Evolutionary conservation across 2,113 vertebrate genomes (phyloP).

Genomic region (Sitta europaea): DNA sequence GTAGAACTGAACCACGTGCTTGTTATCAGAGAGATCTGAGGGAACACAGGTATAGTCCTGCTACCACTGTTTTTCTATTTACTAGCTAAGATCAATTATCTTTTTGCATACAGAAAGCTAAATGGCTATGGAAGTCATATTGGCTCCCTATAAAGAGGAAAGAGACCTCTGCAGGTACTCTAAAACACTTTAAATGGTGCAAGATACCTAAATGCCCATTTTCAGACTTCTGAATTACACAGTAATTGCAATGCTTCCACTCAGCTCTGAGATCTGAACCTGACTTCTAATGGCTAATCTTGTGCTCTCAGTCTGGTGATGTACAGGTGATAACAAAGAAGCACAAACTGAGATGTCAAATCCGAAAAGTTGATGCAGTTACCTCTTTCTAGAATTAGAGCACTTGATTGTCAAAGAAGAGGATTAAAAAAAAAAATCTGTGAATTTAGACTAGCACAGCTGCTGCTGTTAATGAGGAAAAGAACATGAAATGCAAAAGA

Average conservation of each 20-base stretch:
- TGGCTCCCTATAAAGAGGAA: background rate
- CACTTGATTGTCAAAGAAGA: background rate
- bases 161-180: background rate
- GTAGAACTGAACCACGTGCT: background rate
- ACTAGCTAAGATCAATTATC: background rate
- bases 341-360: background rate
- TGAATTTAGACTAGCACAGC: background rate
- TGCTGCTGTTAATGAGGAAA: background rate
- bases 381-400: background rate
- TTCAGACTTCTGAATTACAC: background rate
- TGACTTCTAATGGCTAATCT: background rate
- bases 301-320: background rate
- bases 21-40: background rate
- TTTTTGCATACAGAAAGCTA: background rate
- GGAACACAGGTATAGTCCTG: background rate
- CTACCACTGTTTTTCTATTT: background rate
- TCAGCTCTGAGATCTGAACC: background rate
- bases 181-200: background rate
- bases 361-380: background rate
- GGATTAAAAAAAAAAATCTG: background rate
- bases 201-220: background rate
- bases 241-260: background rate
- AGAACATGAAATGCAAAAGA: constrained; percentile 7
- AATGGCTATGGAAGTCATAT: background rate
- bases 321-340: background rate